phyloP scores from a whole-genome alignment of 2,797 vertebrate genomes.

The Scolopax bukidnonensis region DNA sequence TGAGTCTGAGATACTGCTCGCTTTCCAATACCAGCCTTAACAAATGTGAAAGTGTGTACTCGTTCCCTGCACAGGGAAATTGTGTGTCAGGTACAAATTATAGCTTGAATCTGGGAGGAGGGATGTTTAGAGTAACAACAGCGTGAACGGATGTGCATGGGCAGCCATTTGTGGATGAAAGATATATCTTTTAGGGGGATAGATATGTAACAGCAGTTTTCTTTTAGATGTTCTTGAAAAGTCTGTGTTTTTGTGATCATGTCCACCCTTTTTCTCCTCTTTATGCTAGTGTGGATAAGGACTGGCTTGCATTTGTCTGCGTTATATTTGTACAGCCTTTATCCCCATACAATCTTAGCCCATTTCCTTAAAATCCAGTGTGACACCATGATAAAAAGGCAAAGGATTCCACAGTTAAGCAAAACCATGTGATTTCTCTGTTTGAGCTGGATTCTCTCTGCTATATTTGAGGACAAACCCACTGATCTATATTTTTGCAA shows the following conservation, averaged over 20 bases:
- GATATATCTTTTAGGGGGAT: neutral
- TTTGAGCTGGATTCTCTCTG: neutral
- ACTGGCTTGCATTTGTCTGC: neutral
- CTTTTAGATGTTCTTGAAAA: neutral
- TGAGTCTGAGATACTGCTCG: neutral
- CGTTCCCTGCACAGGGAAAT: neutral
- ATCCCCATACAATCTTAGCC: neutral
- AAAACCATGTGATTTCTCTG: neutral
- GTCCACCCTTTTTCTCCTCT: neutral
- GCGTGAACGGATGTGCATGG: neutral
- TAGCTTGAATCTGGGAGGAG: neutral
- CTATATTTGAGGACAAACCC: neutral
- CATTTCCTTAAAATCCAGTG: neutral
- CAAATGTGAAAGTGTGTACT: neutral
- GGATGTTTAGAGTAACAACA: neutral
- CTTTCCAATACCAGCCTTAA: neutral
- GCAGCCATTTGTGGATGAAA: neutral
- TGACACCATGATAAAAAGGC: neutral
- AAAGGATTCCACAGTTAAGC: neutral
- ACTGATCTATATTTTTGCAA: neutral
- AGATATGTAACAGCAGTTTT: neutral
- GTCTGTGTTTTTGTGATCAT: accelerated
- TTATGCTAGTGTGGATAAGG: neutral
- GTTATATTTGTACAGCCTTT: neutral
- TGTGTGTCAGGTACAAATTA: accelerated